Evolutionary conservation across 1,140 invertebrate species (phyloP).

Genomic region (Trichonephila clavipes): DNA sequence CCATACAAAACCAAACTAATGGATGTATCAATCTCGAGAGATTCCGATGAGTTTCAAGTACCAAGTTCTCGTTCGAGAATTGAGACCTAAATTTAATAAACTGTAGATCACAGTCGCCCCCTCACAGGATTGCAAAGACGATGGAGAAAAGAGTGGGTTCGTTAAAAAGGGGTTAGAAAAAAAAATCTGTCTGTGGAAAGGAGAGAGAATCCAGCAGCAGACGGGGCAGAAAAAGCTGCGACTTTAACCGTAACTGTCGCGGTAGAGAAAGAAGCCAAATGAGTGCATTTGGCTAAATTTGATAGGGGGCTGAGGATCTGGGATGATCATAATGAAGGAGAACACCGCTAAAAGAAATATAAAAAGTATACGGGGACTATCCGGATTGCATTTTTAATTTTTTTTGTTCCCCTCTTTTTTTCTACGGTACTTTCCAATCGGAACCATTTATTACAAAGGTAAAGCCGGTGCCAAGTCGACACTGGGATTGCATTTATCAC

Average conservation of each 20-base stretch:
- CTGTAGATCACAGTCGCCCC: neutral
- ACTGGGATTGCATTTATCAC: constrained; percentile 47
- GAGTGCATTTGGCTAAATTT: constrained; percentile 65
- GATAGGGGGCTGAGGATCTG: constrained; percentile 11
- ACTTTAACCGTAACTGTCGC: constrained; percentile 34
- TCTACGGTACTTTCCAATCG: neutral
- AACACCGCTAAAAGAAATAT: constrained; percentile 24
- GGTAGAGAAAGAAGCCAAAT: constrained; percentile 54
- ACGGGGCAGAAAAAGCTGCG: constrained; percentile 53
- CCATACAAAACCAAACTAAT: too few relatives aligned
- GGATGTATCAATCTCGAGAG: too few relatives aligned
- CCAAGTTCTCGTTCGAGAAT: neutral
- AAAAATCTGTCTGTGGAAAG: neutral
- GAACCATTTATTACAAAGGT: constrained; percentile 49
- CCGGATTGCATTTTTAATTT: neutral
- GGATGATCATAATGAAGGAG: constrained; percentile 55
- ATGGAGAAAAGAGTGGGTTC: constrained; percentile 39
- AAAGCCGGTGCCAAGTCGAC: constrained; percentile 54
- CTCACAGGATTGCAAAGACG: neutral
- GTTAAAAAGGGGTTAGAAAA: constrained; percentile 61
- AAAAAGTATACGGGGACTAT: constrained; percentile 34
- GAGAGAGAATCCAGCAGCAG: neutral
- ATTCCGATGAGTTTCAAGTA: too few relatives aligned
- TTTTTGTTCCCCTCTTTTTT: neutral
- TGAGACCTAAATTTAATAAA: neutral